Percentiles rank a stretch among this genome's conserved stretches.
Evolutionary conservation across 1,140 invertebrate genomes (phyloP).

Genomic region (Saxidomus purpurata): DNA sequence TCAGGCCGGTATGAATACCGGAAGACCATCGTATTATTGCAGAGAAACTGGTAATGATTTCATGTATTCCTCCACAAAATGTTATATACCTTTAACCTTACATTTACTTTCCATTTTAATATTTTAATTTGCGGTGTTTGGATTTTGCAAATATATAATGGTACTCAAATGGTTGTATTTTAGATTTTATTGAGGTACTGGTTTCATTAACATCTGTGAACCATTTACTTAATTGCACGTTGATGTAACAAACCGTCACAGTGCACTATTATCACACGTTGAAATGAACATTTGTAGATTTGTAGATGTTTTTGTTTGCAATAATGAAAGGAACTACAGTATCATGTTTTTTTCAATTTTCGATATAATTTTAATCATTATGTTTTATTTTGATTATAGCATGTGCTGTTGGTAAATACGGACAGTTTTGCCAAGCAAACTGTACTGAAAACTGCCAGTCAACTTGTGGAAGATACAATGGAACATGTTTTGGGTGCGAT

Average conservation of each 20-base stretch:
- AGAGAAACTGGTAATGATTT: slow-evolving; percentile 40
- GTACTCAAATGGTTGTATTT: too few relatives aligned
- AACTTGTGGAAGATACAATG: slow-evolving; percentile 34
- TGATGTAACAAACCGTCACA: too few relatives aligned
- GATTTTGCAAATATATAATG: too few relatives aligned
- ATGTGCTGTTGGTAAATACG: slow-evolving; percentile 31
- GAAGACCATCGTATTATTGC: slow-evolving; percentile 28
- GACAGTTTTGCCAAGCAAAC: slow-evolving; percentile 22
- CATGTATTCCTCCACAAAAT: too few relatives aligned
- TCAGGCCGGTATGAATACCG: not conserved
- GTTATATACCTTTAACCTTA: not conserved
- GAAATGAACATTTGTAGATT: too few relatives aligned
- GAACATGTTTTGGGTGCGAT: slow-evolving; percentile 17
- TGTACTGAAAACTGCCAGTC: slow-evolving; percentile 27
- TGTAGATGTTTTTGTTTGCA: too few relatives aligned
- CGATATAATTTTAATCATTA: too few relatives aligned
- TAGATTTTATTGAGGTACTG: not conserved
- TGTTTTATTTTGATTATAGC: not conserved
- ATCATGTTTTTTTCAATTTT: not conserved
- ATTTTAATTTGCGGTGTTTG: not conserved
- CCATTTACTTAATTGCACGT: too few relatives aligned
- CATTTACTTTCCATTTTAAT: too few relatives aligned
- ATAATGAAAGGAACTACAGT: too few relatives aligned
- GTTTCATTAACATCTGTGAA: not conserved
- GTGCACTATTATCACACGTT: too few relatives aligned